A percentile compares a stretch with the other conserved stretches of the same genome.
Evolutionary conservation across 2,888 invertebrate genomes (phyloP).

Genomic region (Lymantria monacha): DNA sequence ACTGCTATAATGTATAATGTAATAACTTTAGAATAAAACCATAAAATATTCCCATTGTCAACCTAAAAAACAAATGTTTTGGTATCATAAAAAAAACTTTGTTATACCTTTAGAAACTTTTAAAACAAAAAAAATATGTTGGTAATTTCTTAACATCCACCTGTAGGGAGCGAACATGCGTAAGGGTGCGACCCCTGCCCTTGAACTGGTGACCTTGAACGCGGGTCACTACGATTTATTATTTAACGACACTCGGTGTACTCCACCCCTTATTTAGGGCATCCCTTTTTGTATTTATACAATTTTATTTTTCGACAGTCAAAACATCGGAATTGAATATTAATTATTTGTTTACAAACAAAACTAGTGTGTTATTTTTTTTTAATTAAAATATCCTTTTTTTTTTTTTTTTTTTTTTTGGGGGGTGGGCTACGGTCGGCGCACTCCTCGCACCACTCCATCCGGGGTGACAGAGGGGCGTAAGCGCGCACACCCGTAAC

Average conservation of each 20-base stretch:
- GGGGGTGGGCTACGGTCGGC: no score
- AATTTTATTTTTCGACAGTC: constrained; percentile 1
- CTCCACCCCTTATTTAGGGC: constrained; percentile 35
- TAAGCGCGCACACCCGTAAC: no score
- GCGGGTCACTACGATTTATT: constrained; percentile 58
- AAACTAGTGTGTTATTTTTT: no score
- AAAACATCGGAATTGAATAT: not conserved
- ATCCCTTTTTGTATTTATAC: constrained; percentile 4
- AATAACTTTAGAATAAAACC: no score
- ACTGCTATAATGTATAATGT: no score
- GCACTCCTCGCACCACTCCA: no score
- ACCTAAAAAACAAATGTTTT: no score
- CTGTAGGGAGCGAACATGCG: constrained; percentile 45
- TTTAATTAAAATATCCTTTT: no score
- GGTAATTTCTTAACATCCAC: constrained; percentile 38
- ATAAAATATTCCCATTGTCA: no score
- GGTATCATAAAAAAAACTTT: not conserved
- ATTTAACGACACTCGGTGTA: constrained; percentile 37
- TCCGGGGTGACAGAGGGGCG: no score
- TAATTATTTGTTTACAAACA: no score
- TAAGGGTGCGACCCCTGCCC: constrained; percentile 53
- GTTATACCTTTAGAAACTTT: not conserved
- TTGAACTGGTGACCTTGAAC: constrained; percentile 58
- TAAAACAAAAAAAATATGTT: constrained; percentile 11
- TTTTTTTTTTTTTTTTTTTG: no score